Percentiles rank a stretch among this genome's conserved stretches.
These are phyloP conservation scores for Geodia barretti DNA, from an alignment of 37 sponge, comb jelly and placozoan genomes.

Conservation along the genomic window DNA sequence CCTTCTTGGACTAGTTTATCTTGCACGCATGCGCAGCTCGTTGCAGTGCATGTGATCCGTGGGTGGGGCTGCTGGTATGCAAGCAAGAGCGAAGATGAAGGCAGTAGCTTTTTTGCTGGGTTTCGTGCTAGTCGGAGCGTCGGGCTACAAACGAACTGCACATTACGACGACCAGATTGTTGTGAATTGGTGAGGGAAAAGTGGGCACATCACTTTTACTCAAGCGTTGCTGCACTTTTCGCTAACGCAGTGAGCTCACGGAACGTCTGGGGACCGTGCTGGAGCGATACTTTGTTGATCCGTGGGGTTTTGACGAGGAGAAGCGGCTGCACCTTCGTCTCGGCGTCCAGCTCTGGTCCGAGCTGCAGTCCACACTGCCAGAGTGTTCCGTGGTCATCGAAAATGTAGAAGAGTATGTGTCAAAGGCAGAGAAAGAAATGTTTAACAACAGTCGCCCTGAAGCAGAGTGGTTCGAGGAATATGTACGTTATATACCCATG, in stretches of 20 bases:
- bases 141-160: slow-evolving; percentile 26
- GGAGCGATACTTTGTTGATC: not conserved
- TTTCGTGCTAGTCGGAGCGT: too few species aligned
- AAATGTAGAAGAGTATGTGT: not conserved
- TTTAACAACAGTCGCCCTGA: not conserved
- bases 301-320: not conserved
- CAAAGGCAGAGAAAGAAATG: not conserved
- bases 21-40: too few species aligned
- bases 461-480: not conserved
- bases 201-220: not conserved
- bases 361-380: slow-evolving; percentile 34
- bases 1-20: too few species aligned
- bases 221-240: not conserved
- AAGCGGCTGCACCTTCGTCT: slow-evolving; percentile 36
- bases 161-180: slow-evolving; percentile 32
- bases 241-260: not conserved
- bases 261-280: not conserved
- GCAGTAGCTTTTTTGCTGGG: too few species aligned
- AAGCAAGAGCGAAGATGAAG: too few species aligned
- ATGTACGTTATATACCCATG: not conserved
- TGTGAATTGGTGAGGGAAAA: slow-evolving; percentile 44
- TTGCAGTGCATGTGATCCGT: too few species aligned
- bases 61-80: too few species aligned
- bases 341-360: not conserved
- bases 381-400: slow-evolving; percentile 31